These are phyloP conservation scores for Elgaria multicarinata DNA, from an alignment of 2,113 vertebrate genomes.

Conservation along the genomic window DNA sequence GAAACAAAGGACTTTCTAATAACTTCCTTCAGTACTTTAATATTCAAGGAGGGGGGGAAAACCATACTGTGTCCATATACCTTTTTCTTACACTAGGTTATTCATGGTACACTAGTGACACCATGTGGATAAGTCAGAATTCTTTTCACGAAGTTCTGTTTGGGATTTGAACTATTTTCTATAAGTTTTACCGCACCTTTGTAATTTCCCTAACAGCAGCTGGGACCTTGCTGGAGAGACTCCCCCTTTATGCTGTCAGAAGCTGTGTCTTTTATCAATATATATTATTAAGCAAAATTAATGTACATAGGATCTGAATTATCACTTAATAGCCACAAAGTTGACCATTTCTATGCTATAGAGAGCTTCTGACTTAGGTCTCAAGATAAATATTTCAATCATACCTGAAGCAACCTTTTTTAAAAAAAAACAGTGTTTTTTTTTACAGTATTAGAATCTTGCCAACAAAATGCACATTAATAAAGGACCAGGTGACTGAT, in stretches of 20 bases:
- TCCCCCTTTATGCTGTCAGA: background rate
- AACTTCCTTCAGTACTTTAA: background rate
- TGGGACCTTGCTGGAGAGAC: no score
- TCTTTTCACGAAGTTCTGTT: background rate
- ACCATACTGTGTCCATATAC: background rate
- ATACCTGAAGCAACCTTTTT: background rate
- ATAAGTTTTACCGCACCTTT: background rate
- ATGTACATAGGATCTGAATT: background rate
- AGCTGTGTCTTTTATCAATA: background rate
- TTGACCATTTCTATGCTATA: background rate
- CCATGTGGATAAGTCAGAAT: constrained; percentile 19
- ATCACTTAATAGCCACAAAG: background rate
- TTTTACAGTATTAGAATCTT: background rate
- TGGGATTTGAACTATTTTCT: background rate
- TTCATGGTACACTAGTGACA: constrained; percentile 44
- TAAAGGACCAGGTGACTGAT: background rate
- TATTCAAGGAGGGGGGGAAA: background rate
- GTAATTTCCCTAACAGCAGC: background rate
- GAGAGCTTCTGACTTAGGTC: background rate
- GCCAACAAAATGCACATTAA: background rate
- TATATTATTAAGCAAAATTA: background rate
- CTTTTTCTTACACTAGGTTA: background rate
- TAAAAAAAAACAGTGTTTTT: background rate
- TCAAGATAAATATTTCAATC: background rate
- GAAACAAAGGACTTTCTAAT: background rate